These are phyloP conservation scores for Leptura quadrifasciata DNA, from an alignment of 2,888 invertebrate species.

Conservation along the genomic window DNA sequence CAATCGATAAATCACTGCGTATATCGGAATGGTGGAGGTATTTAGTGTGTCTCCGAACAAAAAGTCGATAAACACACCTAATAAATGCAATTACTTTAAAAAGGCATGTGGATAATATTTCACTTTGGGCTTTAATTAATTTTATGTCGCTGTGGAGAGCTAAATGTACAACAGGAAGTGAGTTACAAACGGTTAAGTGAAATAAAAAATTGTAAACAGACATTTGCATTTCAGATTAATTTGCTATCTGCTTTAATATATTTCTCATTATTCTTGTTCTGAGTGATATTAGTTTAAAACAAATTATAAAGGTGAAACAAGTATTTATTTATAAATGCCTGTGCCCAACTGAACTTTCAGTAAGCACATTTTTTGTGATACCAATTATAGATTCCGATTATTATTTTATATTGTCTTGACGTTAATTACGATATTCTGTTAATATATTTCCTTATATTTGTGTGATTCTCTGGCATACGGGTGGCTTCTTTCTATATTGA, in stretches of 20 bases:
- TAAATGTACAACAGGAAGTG: constrained; percentile 54
- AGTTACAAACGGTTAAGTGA: neutral
- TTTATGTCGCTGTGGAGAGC: constrained; percentile 44
- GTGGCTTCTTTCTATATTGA: no score
- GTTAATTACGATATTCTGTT: no score
- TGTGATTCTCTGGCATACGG: no score
- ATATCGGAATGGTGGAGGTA: constrained; percentile 39
- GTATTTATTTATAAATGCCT: no score
- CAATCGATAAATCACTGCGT: constrained; percentile 56
- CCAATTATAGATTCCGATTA: no score
- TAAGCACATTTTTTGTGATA: no score
- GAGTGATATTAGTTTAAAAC: neutral
- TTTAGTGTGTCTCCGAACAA: constrained; percentile 35
- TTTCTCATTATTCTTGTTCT: neutral
- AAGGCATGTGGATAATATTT: constrained; percentile 57
- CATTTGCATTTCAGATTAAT: neutral
- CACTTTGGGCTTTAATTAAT: constrained; percentile 56
- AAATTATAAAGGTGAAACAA: no score
- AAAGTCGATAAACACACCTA: constrained; percentile 47
- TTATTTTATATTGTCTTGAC: no score
- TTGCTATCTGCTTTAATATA: neutral
- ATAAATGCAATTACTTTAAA: constrained; percentile 57
- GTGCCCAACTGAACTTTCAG: no score
- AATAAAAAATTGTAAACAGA: neutral
- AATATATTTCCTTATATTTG: no score